Conservation (phyloP, 2,797 vertebrate genomes). For the Sebastes kiyomatsui region DNA sequence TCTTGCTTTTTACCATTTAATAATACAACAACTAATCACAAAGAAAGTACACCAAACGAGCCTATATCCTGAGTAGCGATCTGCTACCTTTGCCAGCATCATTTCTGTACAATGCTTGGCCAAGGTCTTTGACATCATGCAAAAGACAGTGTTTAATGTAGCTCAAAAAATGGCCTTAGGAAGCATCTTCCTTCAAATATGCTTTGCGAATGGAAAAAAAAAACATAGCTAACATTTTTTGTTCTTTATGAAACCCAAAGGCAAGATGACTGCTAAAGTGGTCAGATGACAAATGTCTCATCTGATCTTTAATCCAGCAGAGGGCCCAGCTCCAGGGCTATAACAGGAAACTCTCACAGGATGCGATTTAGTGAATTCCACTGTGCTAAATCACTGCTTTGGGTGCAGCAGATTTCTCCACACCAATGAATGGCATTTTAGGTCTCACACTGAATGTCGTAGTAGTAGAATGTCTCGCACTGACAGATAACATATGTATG, state of each 20-base stretch:
- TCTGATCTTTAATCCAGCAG: constrained; percentile 75
- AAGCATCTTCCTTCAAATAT: constrained; percentile 71
- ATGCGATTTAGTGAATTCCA: constrained; percentile 72
- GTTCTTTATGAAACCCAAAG: constrained; percentile 71
- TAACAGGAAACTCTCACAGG: constrained; percentile 72
- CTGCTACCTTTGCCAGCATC: constrained; percentile 56
- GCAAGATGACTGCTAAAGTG: constrained; percentile 79
- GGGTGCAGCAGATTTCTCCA: constrained; percentile 42
- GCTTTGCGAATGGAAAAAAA: constrained; percentile 54
- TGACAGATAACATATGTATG: background rate
- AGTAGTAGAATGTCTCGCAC: background rate
- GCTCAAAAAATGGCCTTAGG: constrained; percentile 76
- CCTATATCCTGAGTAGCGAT: constrained; percentile 27
- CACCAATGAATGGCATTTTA: constrained; percentile 45
- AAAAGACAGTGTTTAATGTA: constrained; percentile 81
- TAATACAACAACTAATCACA: constrained; percentile 41
- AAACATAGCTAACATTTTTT: constrained; percentile 52
- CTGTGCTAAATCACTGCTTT: constrained; percentile 62
- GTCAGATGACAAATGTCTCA: constrained; percentile 83
- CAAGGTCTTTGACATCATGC: constrained; percentile 78
- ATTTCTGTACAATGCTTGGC: constrained; percentile 50
- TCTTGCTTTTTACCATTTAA: constrained; percentile 26
- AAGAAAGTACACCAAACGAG: constrained; percentile 23
- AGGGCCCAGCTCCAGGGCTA: constrained; percentile 65
- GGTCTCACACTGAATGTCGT: constrained; percentile 17